phyloP scores from a whole-genome alignment of 2,113 vertebrate genomes.

The Phaethornis superciliosus region DNA sequence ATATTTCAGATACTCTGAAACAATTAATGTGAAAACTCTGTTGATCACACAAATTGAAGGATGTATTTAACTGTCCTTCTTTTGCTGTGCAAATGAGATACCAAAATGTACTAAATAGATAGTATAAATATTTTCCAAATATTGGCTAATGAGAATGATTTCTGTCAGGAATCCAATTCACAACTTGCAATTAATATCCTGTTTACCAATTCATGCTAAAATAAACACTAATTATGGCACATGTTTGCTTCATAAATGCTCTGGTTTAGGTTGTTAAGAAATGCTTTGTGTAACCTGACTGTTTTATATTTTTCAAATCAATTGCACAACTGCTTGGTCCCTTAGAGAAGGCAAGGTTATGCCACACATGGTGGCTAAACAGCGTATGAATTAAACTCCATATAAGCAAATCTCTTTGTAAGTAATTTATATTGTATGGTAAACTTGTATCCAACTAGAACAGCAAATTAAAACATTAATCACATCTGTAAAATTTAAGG shows the following conservation, averaged over 20 bases:
- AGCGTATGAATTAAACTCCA: constrained; percentile 83
- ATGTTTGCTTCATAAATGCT: constrained; percentile 58
- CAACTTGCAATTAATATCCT: constrained; percentile 57
- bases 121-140: constrained; percentile 17
- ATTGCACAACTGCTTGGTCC: constrained; percentile 54
- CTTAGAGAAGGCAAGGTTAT: constrained; percentile 62
- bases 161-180: constrained; percentile 46
- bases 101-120: background rate
- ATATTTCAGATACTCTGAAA: background rate
- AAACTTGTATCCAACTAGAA: constrained; percentile 86
- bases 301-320: constrained; percentile 73
- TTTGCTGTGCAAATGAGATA: constrained; percentile 13
- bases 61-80: background rate
- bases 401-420: constrained; percentile 85
- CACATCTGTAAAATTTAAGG: constrained; percentile 85
- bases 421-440: constrained; percentile 85
- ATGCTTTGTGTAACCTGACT: constrained; percentile 53
- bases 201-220: constrained; percentile 62
- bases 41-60: background rate
- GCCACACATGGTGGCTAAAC: constrained; percentile 81
- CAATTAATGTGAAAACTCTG: background rate
- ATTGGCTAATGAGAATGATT: constrained; percentile 48
- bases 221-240: constrained; percentile 62
- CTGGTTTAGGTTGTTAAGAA: constrained; percentile 58
- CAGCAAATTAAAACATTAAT: constrained; percentile 89